phyloP scores from a whole-genome alignment of 2,797 vertebrate species.

The Argyrosomus regius region DNA sequence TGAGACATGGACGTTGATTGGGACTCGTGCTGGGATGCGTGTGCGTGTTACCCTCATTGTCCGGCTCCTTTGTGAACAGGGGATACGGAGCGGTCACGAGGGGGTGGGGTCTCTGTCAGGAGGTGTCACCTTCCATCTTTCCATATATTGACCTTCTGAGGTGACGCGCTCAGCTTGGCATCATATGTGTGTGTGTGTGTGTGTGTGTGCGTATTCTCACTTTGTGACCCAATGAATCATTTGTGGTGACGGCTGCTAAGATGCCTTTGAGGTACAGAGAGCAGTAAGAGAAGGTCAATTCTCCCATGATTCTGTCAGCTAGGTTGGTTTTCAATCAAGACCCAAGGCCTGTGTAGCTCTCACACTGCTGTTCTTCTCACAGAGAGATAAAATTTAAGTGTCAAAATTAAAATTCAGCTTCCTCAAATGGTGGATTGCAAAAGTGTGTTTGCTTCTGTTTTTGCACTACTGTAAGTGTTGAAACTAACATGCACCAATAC shows the following conservation, averaged over 20 bases:
- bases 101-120: slow-evolving; percentile 36
- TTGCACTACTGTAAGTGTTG: not conserved
- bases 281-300: slow-evolving; percentile 60
- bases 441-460: not conserved
- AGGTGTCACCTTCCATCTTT: slow-evolving; percentile 78
- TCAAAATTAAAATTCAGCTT: not conserved
- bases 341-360: slow-evolving; percentile 3
- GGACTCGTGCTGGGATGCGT: slow-evolving; percentile 13
- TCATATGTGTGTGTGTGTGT: slow-evolving; percentile 2
- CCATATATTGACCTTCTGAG: slow-evolving; percentile 72
- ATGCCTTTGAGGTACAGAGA: slow-evolving; percentile 55
- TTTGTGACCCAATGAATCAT: slow-evolving; percentile 62
- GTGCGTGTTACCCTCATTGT: slow-evolving; percentile 25
- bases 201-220: slow-evolving; percentile 34
- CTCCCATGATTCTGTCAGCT: slow-evolving; percentile 62
- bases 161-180: slow-evolving; percentile 30
- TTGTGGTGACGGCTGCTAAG: slow-evolving; percentile 38
- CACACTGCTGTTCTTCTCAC: not conserved
- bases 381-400: not conserved
- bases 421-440: not conserved
- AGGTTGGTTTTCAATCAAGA: slow-evolving; percentile 58
- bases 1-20: slow-evolving; percentile 11
- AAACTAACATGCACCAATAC: not conserved
- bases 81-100: not conserved
- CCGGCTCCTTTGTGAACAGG: slow-evolving; percentile 31